Percentiles rank a stretch among this genome's conserved stretches.
Evolutionary conservation across 2,797 vertebrate species (phyloP).

Genomic region (Clarias platycephalus): DNA sequence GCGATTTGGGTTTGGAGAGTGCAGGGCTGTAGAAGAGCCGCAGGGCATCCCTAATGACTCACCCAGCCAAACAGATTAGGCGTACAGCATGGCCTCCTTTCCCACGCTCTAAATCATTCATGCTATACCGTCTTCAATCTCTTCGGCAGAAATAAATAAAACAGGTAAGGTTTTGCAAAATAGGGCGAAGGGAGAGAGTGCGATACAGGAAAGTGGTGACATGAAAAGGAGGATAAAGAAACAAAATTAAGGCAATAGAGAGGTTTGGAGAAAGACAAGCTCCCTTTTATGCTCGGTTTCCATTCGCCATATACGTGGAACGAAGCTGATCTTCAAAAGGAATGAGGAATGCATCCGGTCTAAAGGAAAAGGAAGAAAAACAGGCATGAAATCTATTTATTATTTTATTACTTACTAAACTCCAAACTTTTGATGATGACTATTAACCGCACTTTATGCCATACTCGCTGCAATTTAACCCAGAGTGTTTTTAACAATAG

Average conservation of each 20-base stretch:
- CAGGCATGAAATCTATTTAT: not conserved
- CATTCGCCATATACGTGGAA: not conserved
- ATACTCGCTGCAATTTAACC: not conserved
- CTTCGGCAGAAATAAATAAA: conserved; percentile 62
- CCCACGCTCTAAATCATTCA: conserved; percentile 64
- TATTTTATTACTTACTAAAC: not conserved
- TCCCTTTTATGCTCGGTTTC: not conserved
- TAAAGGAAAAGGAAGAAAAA: too few relatives aligned
- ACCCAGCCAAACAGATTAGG: conserved; percentile 42
- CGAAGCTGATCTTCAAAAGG: not conserved
- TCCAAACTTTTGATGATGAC: not conserved
- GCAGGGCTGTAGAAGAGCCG: conserved; percentile 22
- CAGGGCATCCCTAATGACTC: conserved; percentile 45
- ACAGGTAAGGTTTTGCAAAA: conserved; percentile 46
- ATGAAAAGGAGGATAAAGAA: not conserved
- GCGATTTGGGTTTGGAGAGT: conserved; percentile 30
- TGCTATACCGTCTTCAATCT: conserved; percentile 59
- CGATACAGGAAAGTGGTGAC: not conserved
- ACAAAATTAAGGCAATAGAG: not conserved
- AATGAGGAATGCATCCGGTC: not conserved
- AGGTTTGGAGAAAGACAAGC: not conserved
- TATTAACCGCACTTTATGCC: not conserved
- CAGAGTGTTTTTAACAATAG: not conserved
- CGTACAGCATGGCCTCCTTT: conserved; percentile 56
- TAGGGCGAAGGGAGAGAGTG: not conserved